phyloP scores from a whole-genome alignment of 2,888 invertebrate genomes.

The Hanleya hanleyi region DNA sequence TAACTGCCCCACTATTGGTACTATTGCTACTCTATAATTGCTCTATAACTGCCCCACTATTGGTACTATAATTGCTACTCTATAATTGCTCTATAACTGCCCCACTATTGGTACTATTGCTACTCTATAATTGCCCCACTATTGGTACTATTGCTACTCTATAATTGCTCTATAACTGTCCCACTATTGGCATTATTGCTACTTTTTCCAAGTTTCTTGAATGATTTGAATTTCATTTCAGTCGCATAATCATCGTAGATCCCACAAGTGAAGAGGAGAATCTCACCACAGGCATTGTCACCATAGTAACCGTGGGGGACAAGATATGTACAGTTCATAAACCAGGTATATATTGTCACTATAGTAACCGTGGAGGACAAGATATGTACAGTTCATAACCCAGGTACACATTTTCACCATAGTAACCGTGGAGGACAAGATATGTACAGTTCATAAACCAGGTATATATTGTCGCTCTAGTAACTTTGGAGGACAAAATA shows the following conservation, averaged over 20 bases:
- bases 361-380: conserved; percentile 79
- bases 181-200: background rate
- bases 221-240: conserved; percentile 69
- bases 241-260: conserved; percentile 82
- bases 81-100: no score
- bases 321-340: conserved; percentile 76
- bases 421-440: conserved; percentile 77
- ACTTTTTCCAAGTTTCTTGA: background rate
- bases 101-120: no score
- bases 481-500: conserved; percentile 77
- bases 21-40: no score
- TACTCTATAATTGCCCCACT: no score
- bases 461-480: conserved; percentile 80
- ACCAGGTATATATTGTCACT: conserved; percentile 78
- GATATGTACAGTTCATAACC: conserved; percentile 72
- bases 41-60: no score
- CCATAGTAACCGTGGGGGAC: conserved; percentile 80
- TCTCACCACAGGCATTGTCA: conserved; percentile 80
- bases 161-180: no score
- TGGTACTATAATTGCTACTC: no score
- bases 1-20: no score
- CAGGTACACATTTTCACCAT: conserved; percentile 81
- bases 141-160: no score
- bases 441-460: conserved; percentile 79
- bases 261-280: conserved; percentile 89